phyloP scores from a whole-genome alignment of 2,888 invertebrate genomes.

The Dryococelus australis region DNA sequence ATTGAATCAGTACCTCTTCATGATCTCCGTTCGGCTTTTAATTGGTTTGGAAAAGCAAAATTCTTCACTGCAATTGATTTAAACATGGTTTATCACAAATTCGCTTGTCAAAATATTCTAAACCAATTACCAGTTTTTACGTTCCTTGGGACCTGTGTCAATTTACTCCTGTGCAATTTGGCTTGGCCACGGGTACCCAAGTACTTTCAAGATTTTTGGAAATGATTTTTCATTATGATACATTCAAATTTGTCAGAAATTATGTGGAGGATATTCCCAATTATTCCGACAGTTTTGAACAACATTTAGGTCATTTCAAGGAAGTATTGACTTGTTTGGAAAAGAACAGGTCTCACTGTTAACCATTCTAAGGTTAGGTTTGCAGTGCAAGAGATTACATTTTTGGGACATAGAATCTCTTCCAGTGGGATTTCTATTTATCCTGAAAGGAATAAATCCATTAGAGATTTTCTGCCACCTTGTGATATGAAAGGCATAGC shows the following conservation, averaged over 20 bases:
- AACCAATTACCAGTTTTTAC: background rate
- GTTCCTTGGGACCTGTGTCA: background rate
- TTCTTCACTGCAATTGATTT: slow-evolving; percentile 4
- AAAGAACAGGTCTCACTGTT: background rate
- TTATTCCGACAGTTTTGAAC: background rate
- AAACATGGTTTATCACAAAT: slow-evolving; percentile 11
- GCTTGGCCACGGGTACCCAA: background rate
- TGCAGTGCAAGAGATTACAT: background rate
- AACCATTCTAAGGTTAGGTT: background rate
- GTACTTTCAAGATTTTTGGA: background rate
- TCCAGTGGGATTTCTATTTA: background rate
- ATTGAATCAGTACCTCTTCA: too few relatives aligned
- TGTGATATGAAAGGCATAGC: background rate
- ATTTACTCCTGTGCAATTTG: slow-evolving; percentile 6
- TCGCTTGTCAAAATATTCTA: background rate
- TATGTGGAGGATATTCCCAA: background rate
- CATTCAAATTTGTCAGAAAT: background rate
- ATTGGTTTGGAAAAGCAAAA: too few relatives aligned
- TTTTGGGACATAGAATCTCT: too few relatives aligned
- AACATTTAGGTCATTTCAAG: background rate
- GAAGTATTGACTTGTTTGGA: background rate
- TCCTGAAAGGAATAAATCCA: background rate
- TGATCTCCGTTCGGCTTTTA: too few relatives aligned
- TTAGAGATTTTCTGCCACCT: slow-evolving; percentile 20
- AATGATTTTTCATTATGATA: background rate